phyloP scores from a whole-genome alignment of 1,140 invertebrate species.

The Pentalonia nigronervosa region DNA sequence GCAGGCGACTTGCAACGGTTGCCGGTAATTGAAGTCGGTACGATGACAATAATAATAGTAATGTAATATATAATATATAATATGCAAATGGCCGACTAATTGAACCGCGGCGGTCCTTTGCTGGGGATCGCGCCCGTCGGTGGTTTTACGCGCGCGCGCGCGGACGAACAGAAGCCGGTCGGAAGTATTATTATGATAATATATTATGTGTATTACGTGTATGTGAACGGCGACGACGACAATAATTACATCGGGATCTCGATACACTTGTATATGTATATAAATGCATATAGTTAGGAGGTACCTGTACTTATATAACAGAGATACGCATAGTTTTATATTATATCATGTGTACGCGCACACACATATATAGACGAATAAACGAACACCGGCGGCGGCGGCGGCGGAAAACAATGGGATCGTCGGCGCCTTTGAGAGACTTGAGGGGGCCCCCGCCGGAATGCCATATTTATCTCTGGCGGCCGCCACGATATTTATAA shows the following conservation, averaged over 20 bases:
- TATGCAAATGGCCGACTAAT: slow-evolving; percentile 55
- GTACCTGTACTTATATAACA: slow-evolving; percentile 14
- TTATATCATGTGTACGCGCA: background rate
- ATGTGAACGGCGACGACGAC: background rate
- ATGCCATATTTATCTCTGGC: slow-evolving; percentile 56
- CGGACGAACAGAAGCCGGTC: slow-evolving; percentile 26
- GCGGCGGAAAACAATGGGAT: slow-evolving; percentile 52
- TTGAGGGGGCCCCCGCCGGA: slow-evolving; percentile 34
- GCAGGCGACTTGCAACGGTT: background rate
- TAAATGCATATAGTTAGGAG: background rate
- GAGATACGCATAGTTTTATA: background rate
- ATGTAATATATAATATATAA: background rate
- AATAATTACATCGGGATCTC: slow-evolving; percentile 33
- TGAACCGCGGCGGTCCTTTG: slow-evolving; percentile 40
- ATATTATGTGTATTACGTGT: background rate
- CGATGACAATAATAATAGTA: background rate
- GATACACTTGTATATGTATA: background rate
- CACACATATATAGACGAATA: background rate
- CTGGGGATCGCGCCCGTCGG: background rate
- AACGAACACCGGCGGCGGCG: slow-evolving; percentile 4
- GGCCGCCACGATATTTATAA: background rate
- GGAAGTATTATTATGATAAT: slow-evolving; percentile 24
- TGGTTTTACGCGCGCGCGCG: background rate
- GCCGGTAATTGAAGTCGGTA: slow-evolving; percentile 16
- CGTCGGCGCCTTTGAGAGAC: slow-evolving; percentile 57